Evolutionary conservation across 2,797 vertebrate species (phyloP), one percentile per base, ranked within the genome.

Genomic region (Distichodus sexfasciatus): DNA sequence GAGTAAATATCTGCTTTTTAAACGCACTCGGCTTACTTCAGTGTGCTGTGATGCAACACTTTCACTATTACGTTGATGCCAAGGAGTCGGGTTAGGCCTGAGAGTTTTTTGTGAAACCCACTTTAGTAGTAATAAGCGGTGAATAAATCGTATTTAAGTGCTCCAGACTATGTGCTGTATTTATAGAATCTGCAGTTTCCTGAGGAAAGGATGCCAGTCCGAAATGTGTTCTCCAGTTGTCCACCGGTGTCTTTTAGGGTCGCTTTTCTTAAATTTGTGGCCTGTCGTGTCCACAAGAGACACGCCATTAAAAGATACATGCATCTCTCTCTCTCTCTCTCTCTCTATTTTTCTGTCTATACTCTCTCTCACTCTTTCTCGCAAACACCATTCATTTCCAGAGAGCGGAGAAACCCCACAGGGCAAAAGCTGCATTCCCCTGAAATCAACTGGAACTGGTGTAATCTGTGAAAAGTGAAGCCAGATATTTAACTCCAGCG

Each of bases 391-490:
- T 14, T 43, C n/a, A n/a, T 50, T 31, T 59, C 46, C 43, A 24
- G 6, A 73, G 29, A 54, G 47, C 43, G 19, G 6, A 73, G 29
- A 54, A 54, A n/a, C n/a, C 40, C 48, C 23, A 43, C 15, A 29
- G 15, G 54, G 54, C 23, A 40, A 59, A 50, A 48, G 55, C 35
- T 66, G 57, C 60, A 53, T 66, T 64, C 40, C 46, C 54, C 43
- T 69, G 55, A 75, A 83, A 83, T 82, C 78, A 76, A 62, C 55
- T 70, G 15, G 71, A 69, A 72, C 72, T 54, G 4, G 47, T n/a
- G 31, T 82, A 79, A 85, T 81, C 70, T 74, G 61, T 76, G 80
- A 79, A 82, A 84, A 84, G 76, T 79, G 60, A 69, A 76, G 75
- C 74, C 72, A 63, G 82, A 70, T 78, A 74, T 62, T 72, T 35